Evolutionary conservation across 2,888 invertebrate genomes (phyloP), one percentile per base, ranked within the genome.

Genomic region (Drosophila nigricruria): DNA sequence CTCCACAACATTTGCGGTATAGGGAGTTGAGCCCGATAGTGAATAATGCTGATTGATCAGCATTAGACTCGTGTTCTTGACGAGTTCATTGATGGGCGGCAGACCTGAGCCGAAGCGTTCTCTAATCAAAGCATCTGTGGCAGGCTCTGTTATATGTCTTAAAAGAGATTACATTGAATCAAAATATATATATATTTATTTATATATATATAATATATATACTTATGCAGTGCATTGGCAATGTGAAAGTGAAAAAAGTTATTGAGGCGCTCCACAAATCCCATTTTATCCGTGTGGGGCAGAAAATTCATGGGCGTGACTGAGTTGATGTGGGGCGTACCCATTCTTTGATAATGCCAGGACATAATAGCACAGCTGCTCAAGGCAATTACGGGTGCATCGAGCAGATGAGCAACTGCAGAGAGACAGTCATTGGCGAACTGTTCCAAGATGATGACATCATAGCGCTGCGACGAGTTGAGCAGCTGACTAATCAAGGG

Each of bases 361-460:
- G 95, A 94, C 94, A 95, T 94, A 16, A 95, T 78, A 36, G 94
- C 92, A 76, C 94, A 94, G 0, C 95, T 94, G 10, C 94, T 94
- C 5, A 95, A 81, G 0, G 93, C 93, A 0, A 96, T 93, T 1
- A 94, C 94, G 0, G 96, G 95, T 0, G 94, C 95, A 23, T 93
- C 90, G 25, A 95, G 93, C 79, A 95, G 94, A 82, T 95, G 93
- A 0, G 94, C 94, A 25, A 96, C 86, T 0, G 95, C 95, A 32
- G 95, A 90, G 84, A 94, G 94, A 88, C 96, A 96, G 82, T 96
- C 95, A 63, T 94, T 94, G 81, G 95, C 95, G 88, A 96, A 96
- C 56, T 94, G 94, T 91, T 96, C 96, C 23, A 94, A 92, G 1
- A 96, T 90, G 8, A 96, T 93, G 0, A 96, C 88, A 90, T 96